phyloP scores from a whole-genome alignment of 1,140 invertebrate genomes.

The Cryptotermes secundus region DNA sequence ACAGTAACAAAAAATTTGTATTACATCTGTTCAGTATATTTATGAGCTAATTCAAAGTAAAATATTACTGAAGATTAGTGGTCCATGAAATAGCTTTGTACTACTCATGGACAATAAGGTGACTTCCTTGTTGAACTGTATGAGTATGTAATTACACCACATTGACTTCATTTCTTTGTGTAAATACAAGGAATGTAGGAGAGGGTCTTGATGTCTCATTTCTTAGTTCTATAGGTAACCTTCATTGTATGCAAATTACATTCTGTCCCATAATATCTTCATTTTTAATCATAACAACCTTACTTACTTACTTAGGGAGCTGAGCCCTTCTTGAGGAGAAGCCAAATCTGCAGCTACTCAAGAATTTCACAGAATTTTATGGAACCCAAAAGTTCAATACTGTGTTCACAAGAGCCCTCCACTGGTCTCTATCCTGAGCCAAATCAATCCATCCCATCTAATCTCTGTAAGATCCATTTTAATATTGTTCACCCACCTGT shows the following conservation, averaged over 20 bases:
- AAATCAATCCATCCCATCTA: too few relatives aligned
- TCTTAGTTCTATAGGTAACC: background rate
- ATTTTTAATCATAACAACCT: too few relatives aligned
- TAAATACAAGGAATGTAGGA: conserved; percentile 6
- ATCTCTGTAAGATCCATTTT: too few relatives aligned
- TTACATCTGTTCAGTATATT: conserved; percentile 3
- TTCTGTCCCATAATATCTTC: too few relatives aligned
- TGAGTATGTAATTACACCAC: background rate
- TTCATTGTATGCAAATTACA: background rate
- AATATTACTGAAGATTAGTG: background rate
- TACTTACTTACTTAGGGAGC: too few relatives aligned
- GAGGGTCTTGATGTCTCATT: background rate
- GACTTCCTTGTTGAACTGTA: background rate
- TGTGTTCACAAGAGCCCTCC: too few relatives aligned
- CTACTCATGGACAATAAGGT: background rate
- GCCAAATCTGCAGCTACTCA: too few relatives aligned
- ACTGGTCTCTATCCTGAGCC: too few relatives aligned
- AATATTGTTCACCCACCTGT: too few relatives aligned
- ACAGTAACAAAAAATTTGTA: background rate
- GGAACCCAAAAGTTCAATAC: too few relatives aligned
- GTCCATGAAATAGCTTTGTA: background rate
- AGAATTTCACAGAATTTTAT: too few relatives aligned
- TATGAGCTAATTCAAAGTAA: background rate
- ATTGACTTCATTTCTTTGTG: background rate
- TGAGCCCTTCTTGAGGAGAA: too few relatives aligned